These are phyloP conservation scores for Gila robusta DNA, from an alignment of 2,797 vertebrate genomes.

Conservation along the genomic window DNA sequence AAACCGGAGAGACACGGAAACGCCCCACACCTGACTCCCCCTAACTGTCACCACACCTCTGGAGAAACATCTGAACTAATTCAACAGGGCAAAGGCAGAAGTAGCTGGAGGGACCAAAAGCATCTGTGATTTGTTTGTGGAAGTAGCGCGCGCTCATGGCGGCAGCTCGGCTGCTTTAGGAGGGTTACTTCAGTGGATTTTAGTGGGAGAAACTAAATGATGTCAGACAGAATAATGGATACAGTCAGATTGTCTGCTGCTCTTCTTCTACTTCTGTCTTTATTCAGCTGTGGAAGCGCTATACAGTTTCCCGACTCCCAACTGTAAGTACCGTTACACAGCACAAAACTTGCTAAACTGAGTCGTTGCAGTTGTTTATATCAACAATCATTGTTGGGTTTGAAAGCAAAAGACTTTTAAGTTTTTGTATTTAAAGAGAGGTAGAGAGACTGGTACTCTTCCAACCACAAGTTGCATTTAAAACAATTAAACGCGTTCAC, in stretches of 20 bases:
- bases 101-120: constrained; percentile 53
- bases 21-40: constrained; percentile 61
- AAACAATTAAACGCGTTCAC: background rate
- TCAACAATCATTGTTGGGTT: constrained; percentile 25
- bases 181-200: constrained; percentile 38
- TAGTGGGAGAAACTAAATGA: constrained; percentile 38
- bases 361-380: constrained; percentile 25
- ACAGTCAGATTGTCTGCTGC: constrained; percentile 62
- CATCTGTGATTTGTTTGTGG: constrained; percentile 72
- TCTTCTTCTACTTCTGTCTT: constrained; percentile 71
- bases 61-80: constrained; percentile 54
- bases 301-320: constrained; percentile 73
- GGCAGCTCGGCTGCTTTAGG: constrained; percentile 65
- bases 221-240: constrained; percentile 72
- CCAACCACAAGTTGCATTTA: background rate
- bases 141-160: constrained; percentile 73
- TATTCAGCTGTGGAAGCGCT: constrained; percentile 66
- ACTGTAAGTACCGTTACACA: constrained; percentile 72
- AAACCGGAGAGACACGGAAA: constrained; percentile 49
- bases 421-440: background rate
- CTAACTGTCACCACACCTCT: constrained; percentile 55
- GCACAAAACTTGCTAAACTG: constrained; percentile 61
- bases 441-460: background rate
- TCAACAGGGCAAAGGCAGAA: constrained; percentile 43
- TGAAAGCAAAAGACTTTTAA: background rate